Evolutionary conservation across 2,888 invertebrate species (phyloP), one percentile per base, ranked within the genome.

Genomic region (Polylopha cassiicola): DNA sequence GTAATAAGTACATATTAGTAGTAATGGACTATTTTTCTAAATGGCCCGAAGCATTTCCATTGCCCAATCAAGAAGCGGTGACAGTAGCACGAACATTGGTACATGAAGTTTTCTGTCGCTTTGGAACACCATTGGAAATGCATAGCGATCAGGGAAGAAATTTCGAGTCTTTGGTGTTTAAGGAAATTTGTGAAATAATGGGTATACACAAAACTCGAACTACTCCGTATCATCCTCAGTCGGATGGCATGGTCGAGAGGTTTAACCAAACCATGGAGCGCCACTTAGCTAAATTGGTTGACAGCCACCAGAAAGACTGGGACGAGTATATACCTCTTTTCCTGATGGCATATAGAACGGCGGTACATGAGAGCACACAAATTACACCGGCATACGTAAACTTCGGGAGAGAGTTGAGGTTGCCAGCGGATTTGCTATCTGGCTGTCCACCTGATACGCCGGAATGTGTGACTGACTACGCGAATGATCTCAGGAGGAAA

Each of bases 101-200:
- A 1, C 9, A 29, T 4, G 41, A 34, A 8, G 29, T 34, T 2
- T 11, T 29, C 3, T 34, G 29, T 13, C 34, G 30, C 1, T 41
- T 23, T 15, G 23, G 41, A 16, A 18, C 29, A 4, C 41, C 30
- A 4, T 13, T 41, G 22, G 30, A 34, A 18, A 18, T 33, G 5
- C 18, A 29, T n/a, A 23, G 16, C 2, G 29, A 34, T 11, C 34
- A 41, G 10, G 41, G 41, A 1, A 1, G 41, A 3, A 34, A 41
- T 8, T 41, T 41, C 14, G 54, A 57, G 58, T 53, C 56, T 48
- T 8, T 6, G 7, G 4, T n/a, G n/a, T 31, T 21, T 10, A 8
- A 9, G 10, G 22, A 22, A 5, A 9, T 8, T 9, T 22, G 10
- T 8, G 4, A 8, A 9, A 22, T 22, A 3, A 8, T 22, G 22